Base-by-base conservation (phyloP, 2,888 invertebrate species). In the Pyralis farinalis region DNA sequence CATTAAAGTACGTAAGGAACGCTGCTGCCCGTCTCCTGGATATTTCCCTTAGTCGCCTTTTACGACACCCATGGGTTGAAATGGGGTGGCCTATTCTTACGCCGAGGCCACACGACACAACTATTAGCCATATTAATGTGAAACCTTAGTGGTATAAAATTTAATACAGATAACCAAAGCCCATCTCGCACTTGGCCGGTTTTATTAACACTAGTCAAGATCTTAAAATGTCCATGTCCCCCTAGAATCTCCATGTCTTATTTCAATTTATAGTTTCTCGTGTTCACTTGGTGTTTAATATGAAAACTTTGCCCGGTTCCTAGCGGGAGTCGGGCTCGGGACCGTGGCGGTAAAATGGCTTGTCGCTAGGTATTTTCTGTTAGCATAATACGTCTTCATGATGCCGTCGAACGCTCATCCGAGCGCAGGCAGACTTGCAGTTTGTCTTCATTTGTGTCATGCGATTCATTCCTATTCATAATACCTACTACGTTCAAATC, bases 331-430 rank as follows among this genome's bases (percentile, higher is more conserved):
- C 30, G 16, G 34, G 34, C 12, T 40, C 31, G n/a, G n/a, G n/a
- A n/a, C 44, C 31, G 12, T 20, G 43, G 32, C 37, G 30, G 38
- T 34, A 34, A 48, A 38, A 45, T 21, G 22, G 33, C 40, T 20
- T 43, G 51, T 31, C 34, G 44, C 42, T 55, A 47, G 37, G 46
- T 60, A 64, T 58, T 63, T 63, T 63, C 50, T 58, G 59, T 62
- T 55, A 61, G 51, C 56, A 64, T 70, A 65, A 71, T 68, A 70
- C 60, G 57, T 72, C 69, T 68, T 69, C 66, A 72, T 66, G 61
- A 63, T 49, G 47, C 53, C 49, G 55, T 67, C 59, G 57, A 64
- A 65, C 54, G 56, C 43, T 59, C 58, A 56, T 46, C 53, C 50
- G 41, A 58, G 49, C 58, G 58, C 59, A 60, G 51, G 52, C 55